Base-by-base conservation (phyloP, 2,797 vertebrate species). In the Lagothrix lagotricha region DNA sequence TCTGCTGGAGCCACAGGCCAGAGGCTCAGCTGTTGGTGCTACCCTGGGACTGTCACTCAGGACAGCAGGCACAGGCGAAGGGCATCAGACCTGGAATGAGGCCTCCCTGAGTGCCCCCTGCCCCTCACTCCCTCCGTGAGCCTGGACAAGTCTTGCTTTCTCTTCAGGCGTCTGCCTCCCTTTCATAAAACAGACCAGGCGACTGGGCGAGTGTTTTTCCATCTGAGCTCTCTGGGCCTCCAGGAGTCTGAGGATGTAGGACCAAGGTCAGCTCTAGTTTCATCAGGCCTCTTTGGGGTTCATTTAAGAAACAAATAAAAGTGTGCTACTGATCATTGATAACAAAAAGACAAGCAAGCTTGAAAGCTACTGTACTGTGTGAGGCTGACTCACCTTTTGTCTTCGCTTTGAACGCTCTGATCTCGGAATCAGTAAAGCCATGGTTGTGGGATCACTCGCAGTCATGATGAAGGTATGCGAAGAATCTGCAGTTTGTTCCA, bases 381-480 rank as follows among this genome's bases (percentile, higher is more conserved):
- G 20, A 50, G 2, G 1, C 41, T 30, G 11, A 39, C 11, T 20
- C 26, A 5, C 14, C 54, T 36, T 10, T 0, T 0, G 4, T 44
- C 72, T 94, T 70, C 28, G 3, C 20, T 77, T 36, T 36, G 20
- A 82, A 48, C 0, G 1, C 44, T 39, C 41, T 15, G 12, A 54
- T 70, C 86, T 91, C 87, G 13, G 57, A 61, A 54, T 20, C 61
- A 36, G 75, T 20, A 50, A 58, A 81, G 64, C 50, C 7, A 0
- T 1, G 8, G 10, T 61, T 28, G 15, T 1, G 12, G 44, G 22
- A 5, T 54, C 48, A 0, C 64, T 57, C 41, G 36, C 41, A 7
- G 41, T 77, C 36, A 79, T 0, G 0, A 30, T 0, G 1, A 70
- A 81, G 48, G 76, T 2, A 75, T 72, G 92, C 10, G 1, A 81